These are phyloP conservation scores for Tetraneura akinire DNA, from an alignment of 1,140 invertebrate genomes.

Conservation along the genomic window DNA sequence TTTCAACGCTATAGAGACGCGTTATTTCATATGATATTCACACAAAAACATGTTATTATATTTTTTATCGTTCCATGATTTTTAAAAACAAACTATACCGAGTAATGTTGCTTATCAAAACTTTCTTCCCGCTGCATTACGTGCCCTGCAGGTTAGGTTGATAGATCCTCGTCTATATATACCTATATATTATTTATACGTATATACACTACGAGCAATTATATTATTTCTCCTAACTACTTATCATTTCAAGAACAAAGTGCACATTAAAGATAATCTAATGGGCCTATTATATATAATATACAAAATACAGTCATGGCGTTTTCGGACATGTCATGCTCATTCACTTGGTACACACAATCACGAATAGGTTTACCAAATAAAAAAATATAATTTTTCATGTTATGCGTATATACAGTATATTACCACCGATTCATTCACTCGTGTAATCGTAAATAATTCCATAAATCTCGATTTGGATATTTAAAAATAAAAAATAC, in stretches of 20 bases:
- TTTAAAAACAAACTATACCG: not conserved
- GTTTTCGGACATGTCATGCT: constrained; percentile 16
- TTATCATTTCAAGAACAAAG: constrained; percentile 30
- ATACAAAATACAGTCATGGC: not conserved
- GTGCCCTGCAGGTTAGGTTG: too few species aligned
- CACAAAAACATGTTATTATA: not conserved
- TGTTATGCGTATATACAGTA: too few species aligned
- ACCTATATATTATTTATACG: too few species aligned
- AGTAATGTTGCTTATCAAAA: not conserved
- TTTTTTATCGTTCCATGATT: not conserved
- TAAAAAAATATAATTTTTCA: not conserved
- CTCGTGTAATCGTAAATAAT: too few species aligned
- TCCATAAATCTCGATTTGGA: too few species aligned
- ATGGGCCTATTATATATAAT: constrained; percentile 11
- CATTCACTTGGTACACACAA: not conserved
- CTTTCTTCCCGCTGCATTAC: not conserved
- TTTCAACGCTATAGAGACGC: too few species aligned
- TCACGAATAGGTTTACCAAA: not conserved
- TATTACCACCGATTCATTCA: too few species aligned
- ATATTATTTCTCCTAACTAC: not conserved
- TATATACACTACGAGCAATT: not conserved
- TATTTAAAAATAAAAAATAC: too few species aligned
- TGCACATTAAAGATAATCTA: constrained; percentile 25
- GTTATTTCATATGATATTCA: not conserved
- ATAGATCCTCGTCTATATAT: too few species aligned